Evolutionary conservation across 2,888 invertebrate genomes (phyloP).

Genomic region (Chelonus formosanus): DNA sequence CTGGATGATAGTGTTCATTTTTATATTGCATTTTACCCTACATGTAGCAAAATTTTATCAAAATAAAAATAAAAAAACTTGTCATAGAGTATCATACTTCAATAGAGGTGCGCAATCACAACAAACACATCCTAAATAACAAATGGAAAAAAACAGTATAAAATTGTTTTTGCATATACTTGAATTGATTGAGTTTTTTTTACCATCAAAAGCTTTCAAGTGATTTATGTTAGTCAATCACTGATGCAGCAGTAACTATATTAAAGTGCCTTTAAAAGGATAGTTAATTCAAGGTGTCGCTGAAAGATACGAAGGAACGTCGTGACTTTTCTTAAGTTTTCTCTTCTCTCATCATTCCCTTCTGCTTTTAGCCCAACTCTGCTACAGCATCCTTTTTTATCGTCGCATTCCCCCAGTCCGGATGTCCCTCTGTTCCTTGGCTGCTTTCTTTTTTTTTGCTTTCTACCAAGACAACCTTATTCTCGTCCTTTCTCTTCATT

Average conservation of each 20-base stretch:
- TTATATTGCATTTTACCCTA: no score
- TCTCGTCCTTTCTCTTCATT: constrained; percentile 7
- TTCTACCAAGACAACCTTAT: neutral
- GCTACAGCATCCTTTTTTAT: constrained; percentile 1
- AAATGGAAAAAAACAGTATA: neutral
- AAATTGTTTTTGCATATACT: neutral
- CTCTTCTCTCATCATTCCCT: constrained; percentile 21
- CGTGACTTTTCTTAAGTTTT: constrained; percentile 14
- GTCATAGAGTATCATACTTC: no score
- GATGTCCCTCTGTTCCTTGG: neutral
- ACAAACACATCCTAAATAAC: no score
- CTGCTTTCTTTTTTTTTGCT: constrained; percentile 16
- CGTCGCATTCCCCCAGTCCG: neutral
- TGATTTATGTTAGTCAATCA: constrained; percentile 22
- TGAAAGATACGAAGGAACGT: constrained; percentile 38
- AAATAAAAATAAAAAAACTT: no score
- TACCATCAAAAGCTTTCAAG: constrained; percentile 4
- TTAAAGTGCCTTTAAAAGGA: constrained; percentile 39
- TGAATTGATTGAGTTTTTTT: constrained; percentile 8
- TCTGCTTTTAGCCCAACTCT: constrained; percentile 32
- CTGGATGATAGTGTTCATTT: no score
- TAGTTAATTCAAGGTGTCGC: constrained; percentile 45
- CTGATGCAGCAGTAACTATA: constrained; percentile 29
- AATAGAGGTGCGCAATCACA: no score
- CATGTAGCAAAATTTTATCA: no score